phyloP scores from a whole-genome alignment of 1,140 invertebrate genomes.

The Plutomurus gul region DNA sequence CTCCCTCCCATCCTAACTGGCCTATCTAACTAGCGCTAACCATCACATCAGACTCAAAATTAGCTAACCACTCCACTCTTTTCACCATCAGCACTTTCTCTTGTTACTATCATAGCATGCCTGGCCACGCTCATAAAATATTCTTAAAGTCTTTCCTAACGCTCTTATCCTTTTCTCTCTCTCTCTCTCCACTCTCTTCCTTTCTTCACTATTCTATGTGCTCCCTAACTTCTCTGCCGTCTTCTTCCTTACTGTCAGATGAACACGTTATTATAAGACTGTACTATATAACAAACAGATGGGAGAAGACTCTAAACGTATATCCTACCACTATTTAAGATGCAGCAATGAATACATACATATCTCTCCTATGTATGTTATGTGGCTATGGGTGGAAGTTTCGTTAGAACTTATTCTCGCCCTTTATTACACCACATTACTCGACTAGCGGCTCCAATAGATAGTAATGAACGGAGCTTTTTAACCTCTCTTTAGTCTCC shows the following conservation, averaged over 20 bases:
- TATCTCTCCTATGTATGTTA: no score
- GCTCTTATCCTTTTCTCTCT: neutral
- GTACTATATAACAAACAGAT: no score
- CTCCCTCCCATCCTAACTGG: constrained; percentile 31
- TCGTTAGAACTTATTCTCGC: neutral
- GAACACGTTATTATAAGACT: neutral
- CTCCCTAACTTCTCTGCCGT: neutral
- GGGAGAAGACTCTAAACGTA: no score
- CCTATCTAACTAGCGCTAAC: constrained; percentile 24
- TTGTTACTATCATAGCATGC: neutral
- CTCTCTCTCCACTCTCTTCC: neutral
- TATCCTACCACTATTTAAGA: no score
- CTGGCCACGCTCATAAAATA: constrained; percentile 27
- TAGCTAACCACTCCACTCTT: constrained; percentile 31
- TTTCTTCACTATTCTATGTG: neutral
- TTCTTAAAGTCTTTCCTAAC: neutral
- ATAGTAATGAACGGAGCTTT: neutral
- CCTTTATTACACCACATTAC: constrained; percentile 1
- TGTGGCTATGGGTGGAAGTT: no score
- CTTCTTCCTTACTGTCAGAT: neutral
- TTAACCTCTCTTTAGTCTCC: constrained; percentile 23
- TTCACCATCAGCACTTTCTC: constrained; percentile 1
- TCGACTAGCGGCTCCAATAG: neutral
- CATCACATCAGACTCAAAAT: constrained; percentile 29
- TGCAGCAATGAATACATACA: no score